Conservation (phyloP, 2,113 vertebrate species). For the Nipponia nippon region DNA sequence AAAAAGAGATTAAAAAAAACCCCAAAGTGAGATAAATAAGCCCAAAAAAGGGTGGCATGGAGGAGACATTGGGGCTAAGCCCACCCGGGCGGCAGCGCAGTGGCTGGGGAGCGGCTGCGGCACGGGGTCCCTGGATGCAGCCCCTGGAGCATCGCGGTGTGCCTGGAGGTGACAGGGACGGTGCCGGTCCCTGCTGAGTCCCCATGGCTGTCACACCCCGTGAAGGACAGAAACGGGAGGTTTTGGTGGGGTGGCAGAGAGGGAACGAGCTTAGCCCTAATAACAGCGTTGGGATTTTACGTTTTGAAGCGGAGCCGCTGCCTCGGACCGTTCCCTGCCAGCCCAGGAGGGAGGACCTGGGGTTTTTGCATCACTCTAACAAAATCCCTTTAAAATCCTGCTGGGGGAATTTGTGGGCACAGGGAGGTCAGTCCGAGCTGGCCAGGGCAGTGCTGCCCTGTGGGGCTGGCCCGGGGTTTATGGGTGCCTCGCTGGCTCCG, state of each 20-base stretch:
- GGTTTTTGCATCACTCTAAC: not conserved
- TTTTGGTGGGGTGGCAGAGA: not conserved
- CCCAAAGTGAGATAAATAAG: not conserved
- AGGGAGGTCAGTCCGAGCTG: not conserved
- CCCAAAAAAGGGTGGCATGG: not conserved
- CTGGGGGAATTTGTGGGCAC: not conserved
- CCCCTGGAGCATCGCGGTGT: not conserved
- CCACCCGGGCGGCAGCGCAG: rapidly evolving
- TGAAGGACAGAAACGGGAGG: too few species aligned
- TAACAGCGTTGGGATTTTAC: not conserved
- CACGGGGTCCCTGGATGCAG: rapidly evolving
- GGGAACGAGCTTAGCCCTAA: not conserved
- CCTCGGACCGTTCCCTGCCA: not conserved
- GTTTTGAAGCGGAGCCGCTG: not conserved
- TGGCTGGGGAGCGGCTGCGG: not conserved
- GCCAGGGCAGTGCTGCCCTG: not conserved
- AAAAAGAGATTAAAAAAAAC: not conserved
- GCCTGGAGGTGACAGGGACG: not conserved
- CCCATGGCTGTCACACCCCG: rapidly evolving
- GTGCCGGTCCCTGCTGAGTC: not conserved
- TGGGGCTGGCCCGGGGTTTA: not conserved
- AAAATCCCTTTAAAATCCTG: not conserved
- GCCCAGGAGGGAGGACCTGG: not conserved
- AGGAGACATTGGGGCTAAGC: not conserved
- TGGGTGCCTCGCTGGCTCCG: rapidly evolving